Evolutionary conservation across 2,797 vertebrate genomes (phyloP).

Genomic region (Anguilla megastoma): DNA sequence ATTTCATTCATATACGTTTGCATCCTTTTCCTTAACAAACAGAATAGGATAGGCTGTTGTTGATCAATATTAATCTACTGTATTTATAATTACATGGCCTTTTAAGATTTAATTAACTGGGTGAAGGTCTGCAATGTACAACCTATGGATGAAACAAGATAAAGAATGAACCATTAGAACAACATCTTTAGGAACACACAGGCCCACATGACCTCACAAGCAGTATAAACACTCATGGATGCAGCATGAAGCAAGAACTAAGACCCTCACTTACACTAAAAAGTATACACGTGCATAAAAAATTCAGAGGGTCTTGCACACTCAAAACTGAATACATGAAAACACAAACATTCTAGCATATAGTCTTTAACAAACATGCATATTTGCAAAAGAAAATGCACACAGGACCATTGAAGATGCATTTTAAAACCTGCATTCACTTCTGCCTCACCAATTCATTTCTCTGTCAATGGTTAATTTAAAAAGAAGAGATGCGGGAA

Average conservation of each 20-base stretch:
- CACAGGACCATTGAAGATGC: not conserved
- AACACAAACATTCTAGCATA: not conserved
- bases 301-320: not conserved
- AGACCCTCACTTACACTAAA: too few species aligned
- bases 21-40: not conserved
- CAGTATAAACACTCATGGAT: not conserved
- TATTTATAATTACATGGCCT: not conserved
- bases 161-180: not conserved
- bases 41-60: not conserved
- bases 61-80: not conserved
- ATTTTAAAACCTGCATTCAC: not conserved
- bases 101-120: not conserved
- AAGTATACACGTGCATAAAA: too few species aligned
- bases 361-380: not conserved
- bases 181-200: not conserved
- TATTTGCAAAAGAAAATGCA: not conserved
- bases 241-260: too few species aligned
- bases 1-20: not conserved
- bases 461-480: slow-evolving; percentile 12
- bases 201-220: not conserved
- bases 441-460: slow-evolving; percentile 4
- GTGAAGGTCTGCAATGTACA: not conserved
- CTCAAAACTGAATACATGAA: not conserved
- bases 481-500: not conserved
- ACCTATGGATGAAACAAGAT: not conserved